phyloP scores from a whole-genome alignment of 2,113 vertebrate genomes.

The Barbus barbus region DNA sequence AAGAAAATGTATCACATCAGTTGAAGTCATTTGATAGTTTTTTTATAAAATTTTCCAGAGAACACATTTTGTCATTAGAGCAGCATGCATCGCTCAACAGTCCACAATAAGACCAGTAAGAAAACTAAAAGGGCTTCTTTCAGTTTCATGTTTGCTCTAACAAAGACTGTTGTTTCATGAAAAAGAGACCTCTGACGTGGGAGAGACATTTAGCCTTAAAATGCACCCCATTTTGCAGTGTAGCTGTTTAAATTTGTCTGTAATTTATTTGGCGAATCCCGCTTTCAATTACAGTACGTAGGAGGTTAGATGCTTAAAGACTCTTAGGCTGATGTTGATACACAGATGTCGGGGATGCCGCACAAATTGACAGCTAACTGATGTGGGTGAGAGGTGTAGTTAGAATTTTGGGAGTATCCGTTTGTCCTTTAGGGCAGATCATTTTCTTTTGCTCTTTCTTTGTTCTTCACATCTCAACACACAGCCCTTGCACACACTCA shows the following conservation, averaged over 20 bases:
- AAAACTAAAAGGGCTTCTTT: background rate
- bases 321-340: constrained; percentile 22
- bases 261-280: background rate
- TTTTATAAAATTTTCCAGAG: background rate
- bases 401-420: constrained; percentile 20
- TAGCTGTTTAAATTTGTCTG: constrained; percentile 3
- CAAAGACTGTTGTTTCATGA: background rate
- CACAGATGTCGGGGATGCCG: constrained; percentile 19
- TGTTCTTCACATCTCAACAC: constrained; percentile 10
- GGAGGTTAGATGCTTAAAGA: constrained; percentile 18
- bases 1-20: too few relatives aligned
- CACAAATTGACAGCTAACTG: constrained; percentile 30
- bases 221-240: background rate
- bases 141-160: background rate
- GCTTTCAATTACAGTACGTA: constrained; percentile 10
- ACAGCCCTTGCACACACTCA: background rate
- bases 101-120: background rate
- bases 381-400: constrained; percentile 35
- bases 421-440: constrained; percentile 23
- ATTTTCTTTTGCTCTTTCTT: constrained; percentile 19
- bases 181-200: background rate
- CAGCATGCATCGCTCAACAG: background rate
- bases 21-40: background rate
- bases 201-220: background rate
- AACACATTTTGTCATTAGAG: background rate